phyloP scores from a whole-genome alignment of 92 coral and sea anemone genomes.

The Zoanthus sansibaricus region DNA sequence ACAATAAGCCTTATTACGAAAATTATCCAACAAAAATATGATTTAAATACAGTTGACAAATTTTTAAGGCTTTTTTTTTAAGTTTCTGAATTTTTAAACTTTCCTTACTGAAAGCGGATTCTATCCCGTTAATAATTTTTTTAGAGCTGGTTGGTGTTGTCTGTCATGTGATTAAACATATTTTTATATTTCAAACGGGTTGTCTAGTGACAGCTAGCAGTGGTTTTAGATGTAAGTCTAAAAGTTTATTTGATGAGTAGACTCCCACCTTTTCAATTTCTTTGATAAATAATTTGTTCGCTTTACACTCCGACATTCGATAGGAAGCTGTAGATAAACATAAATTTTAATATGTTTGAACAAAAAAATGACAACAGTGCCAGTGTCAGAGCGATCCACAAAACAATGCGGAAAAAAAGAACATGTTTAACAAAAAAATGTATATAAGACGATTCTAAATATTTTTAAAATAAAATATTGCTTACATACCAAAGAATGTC shows the following conservation, averaged over 20 bases:
- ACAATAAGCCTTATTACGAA: no score
- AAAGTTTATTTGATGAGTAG: neutral
- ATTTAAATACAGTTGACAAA: no score
- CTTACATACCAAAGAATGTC: conserved; percentile 15
- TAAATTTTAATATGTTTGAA: neutral
- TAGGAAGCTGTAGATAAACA: conserved; percentile 20
- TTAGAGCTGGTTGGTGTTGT: no score
- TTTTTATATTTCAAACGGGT: neutral
- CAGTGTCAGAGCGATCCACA: no score
- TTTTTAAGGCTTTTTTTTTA: no score
- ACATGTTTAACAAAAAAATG: neutral
- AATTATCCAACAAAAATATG: no score
- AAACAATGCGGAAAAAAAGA: neutral
- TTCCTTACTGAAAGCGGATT: no score
- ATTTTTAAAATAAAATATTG: neutral
- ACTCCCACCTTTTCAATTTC: conserved; percentile 72
- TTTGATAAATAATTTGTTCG: conserved; percentile 62
- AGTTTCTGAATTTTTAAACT: no score
- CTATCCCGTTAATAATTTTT: no score
- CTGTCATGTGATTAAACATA: neutral
- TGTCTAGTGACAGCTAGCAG: conserved; percentile 32
- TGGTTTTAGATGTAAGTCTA: no score
- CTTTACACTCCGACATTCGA: conserved; percentile 20
- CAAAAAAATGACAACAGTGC: neutral
- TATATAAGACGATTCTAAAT: neutral